phyloP scores from a whole-genome alignment of 2,113 vertebrate species.

The Morone saxatilis region DNA sequence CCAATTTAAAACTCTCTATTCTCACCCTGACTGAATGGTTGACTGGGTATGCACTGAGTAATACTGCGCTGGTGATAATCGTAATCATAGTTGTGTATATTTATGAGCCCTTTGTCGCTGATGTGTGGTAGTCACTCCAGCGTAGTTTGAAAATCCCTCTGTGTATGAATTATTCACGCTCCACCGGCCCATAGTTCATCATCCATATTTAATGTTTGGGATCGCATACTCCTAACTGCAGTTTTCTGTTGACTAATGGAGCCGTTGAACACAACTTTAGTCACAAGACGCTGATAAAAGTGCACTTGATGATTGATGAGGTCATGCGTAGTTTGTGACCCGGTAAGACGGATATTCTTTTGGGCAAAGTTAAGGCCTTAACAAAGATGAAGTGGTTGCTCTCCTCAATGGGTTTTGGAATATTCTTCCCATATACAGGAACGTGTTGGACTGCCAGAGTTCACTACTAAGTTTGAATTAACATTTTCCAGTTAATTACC shows the following conservation, averaged over 20 bases:
- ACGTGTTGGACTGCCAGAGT: slow-evolving; percentile 5
- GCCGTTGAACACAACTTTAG: slow-evolving; percentile 51
- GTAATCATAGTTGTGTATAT: slow-evolving; percentile 61
- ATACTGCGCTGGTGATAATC: slow-evolving; percentile 46
- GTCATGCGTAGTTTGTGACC: slow-evolving; percentile 21
- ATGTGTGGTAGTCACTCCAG: slow-evolving; percentile 63
- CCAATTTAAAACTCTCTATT: slow-evolving; percentile 15
- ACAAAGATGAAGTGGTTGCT: slow-evolving; percentile 28
- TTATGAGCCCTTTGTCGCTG: slow-evolving; percentile 59
- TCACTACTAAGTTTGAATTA: slow-evolving; percentile 26
- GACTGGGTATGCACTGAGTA: background rate
- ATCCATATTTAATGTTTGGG: slow-evolving; percentile 80
- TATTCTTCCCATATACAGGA: slow-evolving; percentile 22
- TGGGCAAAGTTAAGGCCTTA: slow-evolving; percentile 6
- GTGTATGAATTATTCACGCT: slow-evolving; percentile 81
- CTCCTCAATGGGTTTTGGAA: background rate
- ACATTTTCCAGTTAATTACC: slow-evolving; percentile 30
- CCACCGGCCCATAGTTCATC: slow-evolving; percentile 72
- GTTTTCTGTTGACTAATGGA: slow-evolving; percentile 73
- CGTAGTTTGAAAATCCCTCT: slow-evolving; percentile 45
- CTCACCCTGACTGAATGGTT: slow-evolving; percentile 12
- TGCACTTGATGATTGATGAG: slow-evolving; percentile 34
- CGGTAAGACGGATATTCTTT: background rate
- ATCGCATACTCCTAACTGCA: slow-evolving; percentile 60
- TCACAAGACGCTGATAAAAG: slow-evolving; percentile 47